phyloP scores from a whole-genome alignment of 2,113 vertebrate species.

The Pluvianellus socialis region DNA sequence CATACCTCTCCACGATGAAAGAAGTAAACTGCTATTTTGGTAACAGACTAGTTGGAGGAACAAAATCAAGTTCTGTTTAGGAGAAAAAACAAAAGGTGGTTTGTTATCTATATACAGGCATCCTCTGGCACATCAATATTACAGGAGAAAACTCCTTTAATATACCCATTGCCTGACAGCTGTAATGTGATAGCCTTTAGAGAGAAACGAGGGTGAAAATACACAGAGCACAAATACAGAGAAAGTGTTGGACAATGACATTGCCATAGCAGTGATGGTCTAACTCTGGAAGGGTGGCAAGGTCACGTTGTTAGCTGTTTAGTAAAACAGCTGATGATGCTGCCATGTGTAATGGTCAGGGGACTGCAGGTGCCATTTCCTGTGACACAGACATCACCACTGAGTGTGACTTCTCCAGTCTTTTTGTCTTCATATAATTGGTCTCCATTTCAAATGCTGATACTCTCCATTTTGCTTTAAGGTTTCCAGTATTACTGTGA shows the following conservation, averaged over 20 bases:
- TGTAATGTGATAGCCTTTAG: background rate
- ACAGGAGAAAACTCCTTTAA: background rate
- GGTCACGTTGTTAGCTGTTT: background rate
- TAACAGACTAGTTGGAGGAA: background rate
- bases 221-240: background rate
- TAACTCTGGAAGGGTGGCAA: background rate
- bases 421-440: background rate
- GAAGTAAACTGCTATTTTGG: background rate
- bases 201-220: background rate
- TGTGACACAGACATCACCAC: background rate
- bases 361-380: background rate
- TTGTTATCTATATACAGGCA: background rate
- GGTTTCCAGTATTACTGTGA: fast-evolving
- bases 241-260: background rate
- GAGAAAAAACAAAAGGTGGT: background rate
- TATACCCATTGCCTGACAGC: background rate
- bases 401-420: background rate
- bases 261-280: background rate
- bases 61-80: background rate
- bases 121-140: background rate
- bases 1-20: background rate
- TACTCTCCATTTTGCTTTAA: background rate
- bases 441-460: background rate
- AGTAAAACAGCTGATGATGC: background rate
- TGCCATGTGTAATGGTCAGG: background rate